These are phyloP conservation scores for Stratiolaelaps scimitus DNA, from an alignment of 1,140 invertebrate species.

Conservation along the genomic window DNA sequence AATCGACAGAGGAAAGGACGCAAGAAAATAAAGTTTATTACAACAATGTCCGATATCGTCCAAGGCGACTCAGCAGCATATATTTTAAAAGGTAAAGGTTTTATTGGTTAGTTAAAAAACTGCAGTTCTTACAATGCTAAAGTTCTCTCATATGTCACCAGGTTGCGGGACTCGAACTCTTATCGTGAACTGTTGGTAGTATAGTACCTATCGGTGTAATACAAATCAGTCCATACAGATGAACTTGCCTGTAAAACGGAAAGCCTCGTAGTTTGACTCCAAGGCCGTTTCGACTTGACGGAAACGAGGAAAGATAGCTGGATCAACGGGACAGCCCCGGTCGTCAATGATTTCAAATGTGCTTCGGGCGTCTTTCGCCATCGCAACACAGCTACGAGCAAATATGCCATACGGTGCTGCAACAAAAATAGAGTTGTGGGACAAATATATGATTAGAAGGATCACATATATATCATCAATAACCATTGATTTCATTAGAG, in stretches of 20 bases:
- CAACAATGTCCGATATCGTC: too few relatives aligned
- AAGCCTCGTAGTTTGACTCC: slow-evolving; percentile 81
- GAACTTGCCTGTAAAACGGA: slow-evolving; percentile 58
- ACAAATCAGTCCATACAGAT: not conserved
- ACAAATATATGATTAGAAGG: too few relatives aligned
- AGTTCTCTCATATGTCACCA: too few relatives aligned
- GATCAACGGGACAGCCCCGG: slow-evolving; percentile 85
- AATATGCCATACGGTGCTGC: slow-evolving; percentile 88
- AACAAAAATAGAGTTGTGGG: slow-evolving; percentile 38
- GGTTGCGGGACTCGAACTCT: too few relatives aligned
- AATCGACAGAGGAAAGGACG: too few relatives aligned
- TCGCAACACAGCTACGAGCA: slow-evolving; percentile 82
- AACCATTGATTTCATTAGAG: not conserved
- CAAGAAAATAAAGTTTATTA: too few relatives aligned
- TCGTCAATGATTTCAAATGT: slow-evolving; percentile 92
- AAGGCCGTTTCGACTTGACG: slow-evolving; percentile 64
- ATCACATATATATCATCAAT: slow-evolving; percentile 27
- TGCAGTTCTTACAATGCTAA: too few relatives aligned
- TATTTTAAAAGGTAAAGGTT: too few relatives aligned
- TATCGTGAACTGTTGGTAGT: not conserved
- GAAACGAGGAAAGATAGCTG: slow-evolving; percentile 68
- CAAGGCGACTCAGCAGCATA: too few relatives aligned
- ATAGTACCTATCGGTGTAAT: not conserved
- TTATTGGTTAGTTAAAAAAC: too few relatives aligned
- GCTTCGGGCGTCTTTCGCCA: slow-evolving; percentile 89